A percentile compares a stretch with the other conserved stretches of the same genome.
Evolutionary conservation across 2,888 invertebrate species (phyloP).

Genomic region (Colletes collaris): DNA sequence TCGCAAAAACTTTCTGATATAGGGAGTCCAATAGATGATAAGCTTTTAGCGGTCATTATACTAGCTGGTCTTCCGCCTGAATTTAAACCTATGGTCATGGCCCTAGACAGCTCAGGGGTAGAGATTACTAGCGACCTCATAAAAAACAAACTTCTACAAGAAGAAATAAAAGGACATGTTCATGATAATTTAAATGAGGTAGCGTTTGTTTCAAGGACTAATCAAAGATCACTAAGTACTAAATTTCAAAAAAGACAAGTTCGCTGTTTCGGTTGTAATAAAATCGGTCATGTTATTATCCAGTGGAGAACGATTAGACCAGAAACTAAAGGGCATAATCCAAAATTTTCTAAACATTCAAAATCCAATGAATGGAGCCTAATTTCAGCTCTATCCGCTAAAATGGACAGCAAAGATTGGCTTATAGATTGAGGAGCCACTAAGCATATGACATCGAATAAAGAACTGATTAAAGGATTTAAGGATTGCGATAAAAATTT

Average conservation of each 20-base stretch:
- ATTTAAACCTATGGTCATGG: constrained; percentile 11
- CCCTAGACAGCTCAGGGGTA: not conserved
- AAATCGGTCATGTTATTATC: constrained; percentile 2
- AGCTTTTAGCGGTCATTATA: constrained; percentile 6
- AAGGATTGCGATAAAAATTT: not conserved
- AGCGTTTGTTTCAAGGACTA: not conserved
- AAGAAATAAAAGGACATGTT: not conserved
- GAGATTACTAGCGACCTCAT: constrained; percentile 1
- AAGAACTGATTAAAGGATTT: not conserved
- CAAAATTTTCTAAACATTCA: not conserved
- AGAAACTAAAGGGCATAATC: too few species aligned
- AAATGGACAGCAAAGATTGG: too few species aligned
- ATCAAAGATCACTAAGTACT: not conserved
- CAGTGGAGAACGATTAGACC: not conserved
- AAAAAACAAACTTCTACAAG: not conserved
- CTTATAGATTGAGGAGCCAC: constrained; percentile 5
- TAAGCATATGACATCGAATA: not conserved
- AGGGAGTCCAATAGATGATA: not conserved
- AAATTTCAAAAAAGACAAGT: not conserved
- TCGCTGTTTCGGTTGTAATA: not conserved
- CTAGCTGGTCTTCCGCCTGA: constrained; percentile 1
- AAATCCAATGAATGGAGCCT: not conserved
- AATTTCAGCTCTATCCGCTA: not conserved
- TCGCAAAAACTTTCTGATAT: constrained; percentile 4
- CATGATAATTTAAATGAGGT: not conserved